Conservation (phyloP, 1,140 invertebrate genomes). For the Muscidifurax raptorellus region DNA sequence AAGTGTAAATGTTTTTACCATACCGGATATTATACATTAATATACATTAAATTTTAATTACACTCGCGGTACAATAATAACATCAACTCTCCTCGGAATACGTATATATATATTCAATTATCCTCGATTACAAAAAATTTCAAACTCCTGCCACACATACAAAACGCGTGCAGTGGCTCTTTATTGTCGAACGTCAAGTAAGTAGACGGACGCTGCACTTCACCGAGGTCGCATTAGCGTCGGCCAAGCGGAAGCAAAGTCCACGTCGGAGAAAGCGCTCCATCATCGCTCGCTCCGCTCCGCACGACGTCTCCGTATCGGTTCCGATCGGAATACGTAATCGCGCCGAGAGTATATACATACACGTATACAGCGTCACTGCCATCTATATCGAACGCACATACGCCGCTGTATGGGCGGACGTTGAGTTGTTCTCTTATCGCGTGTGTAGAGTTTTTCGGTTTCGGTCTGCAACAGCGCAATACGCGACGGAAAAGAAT, state of each 20-base stretch:
- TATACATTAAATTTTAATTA: too few relatives aligned
- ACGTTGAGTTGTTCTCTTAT: conserved; percentile 25
- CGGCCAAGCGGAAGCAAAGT: background rate
- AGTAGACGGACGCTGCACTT: background rate
- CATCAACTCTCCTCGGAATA: too few relatives aligned
- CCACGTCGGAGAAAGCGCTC: conserved; percentile 59
- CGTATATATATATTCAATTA: too few relatives aligned
- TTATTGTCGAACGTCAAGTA: background rate
- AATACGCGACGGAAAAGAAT: background rate
- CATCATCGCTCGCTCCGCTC: conserved; percentile 56
- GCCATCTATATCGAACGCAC: conserved; percentile 62
- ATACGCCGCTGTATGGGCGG: conserved; percentile 24
- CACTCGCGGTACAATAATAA: too few relatives aligned
- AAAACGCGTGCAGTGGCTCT: too few relatives aligned
- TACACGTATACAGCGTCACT: background rate
- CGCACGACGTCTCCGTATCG: conserved; percentile 56
- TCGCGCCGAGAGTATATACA: conserved; percentile 46
- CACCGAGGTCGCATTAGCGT: background rate
- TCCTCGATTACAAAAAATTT: background rate
- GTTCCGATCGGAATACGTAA: conserved; percentile 67
- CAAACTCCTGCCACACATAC: background rate
- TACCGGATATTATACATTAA: too few relatives aligned
- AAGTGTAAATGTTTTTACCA: too few relatives aligned
- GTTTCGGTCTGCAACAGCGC: background rate
- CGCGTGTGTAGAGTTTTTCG: background rate